phyloP scores from a whole-genome alignment of 1,140 invertebrate genomes.

The Zaprionus taronus region DNA sequence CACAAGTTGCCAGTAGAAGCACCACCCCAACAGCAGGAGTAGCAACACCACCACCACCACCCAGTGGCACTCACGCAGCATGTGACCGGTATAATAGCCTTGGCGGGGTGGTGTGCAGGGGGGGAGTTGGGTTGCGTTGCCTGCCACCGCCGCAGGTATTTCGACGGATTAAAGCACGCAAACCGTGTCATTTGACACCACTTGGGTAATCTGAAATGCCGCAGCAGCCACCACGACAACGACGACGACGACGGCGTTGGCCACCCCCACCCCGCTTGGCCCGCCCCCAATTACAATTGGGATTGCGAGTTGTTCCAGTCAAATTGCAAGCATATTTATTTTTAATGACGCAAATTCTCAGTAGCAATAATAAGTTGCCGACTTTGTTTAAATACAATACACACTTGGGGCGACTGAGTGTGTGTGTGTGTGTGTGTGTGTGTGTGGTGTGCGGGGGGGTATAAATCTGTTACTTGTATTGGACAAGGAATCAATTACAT shows the following conservation, averaged over 20 bases:
- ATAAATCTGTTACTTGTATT: constrained; percentile 3
- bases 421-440: neutral
- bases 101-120: constrained; percentile 35
- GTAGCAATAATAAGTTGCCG: constrained; percentile 61
- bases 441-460: neutral
- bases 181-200: constrained; percentile 81
- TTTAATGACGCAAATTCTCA: constrained; percentile 73
- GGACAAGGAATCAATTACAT: neutral
- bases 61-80: constrained; percentile 51
- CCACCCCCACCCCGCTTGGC: constrained; percentile 16
- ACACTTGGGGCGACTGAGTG: constrained; percentile 11
- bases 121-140: constrained; percentile 19
- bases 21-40: constrained; percentile 1
- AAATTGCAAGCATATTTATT: constrained; percentile 75
- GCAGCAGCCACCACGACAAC: constrained; percentile 45
- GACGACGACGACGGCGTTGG: neutral
- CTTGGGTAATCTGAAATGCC: constrained; percentile 77
- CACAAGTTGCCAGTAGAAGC: constrained; percentile 53
- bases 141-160: constrained; percentile 74
- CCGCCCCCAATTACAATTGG: constrained; percentile 39
- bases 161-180: constrained; percentile 79
- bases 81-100: constrained; percentile 77
- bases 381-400: constrained; percentile 50
- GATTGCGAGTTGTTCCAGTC: constrained; percentile 18
- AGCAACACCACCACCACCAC: constrained; percentile 24